Evolutionary conservation across 2,888 invertebrate genomes (phyloP).

Genomic region (Epinotia nisella): DNA sequence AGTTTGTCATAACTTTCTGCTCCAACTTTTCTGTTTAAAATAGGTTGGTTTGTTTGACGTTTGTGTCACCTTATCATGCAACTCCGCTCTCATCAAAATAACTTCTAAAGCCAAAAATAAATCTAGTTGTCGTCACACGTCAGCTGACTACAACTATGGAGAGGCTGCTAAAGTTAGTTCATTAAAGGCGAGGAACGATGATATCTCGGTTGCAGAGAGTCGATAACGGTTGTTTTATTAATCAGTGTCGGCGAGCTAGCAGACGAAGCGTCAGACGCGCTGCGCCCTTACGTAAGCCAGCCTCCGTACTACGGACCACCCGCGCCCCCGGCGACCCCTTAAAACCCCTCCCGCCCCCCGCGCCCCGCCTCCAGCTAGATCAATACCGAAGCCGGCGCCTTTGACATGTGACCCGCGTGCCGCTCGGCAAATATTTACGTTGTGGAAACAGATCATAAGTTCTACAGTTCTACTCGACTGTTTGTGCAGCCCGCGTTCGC

Average conservation of each 20-base stretch:
- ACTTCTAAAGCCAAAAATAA: background rate
- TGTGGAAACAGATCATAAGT: slow-evolving; percentile 82
- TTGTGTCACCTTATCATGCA: slow-evolving; percentile 11
- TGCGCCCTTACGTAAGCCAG: slow-evolving; percentile 79
- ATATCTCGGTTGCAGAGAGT: slow-evolving; percentile 68
- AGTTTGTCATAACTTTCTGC: background rate
- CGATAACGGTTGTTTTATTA: slow-evolving; percentile 78
- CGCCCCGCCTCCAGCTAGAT: slow-evolving; percentile 67
- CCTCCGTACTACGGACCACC: slow-evolving; percentile 68
- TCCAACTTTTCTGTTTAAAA: slow-evolving; percentile 16
- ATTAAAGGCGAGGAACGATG: slow-evolving; percentile 62
- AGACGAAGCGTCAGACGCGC: slow-evolving; percentile 81
- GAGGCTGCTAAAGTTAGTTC: slow-evolving; percentile 59
- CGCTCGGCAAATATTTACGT: slow-evolving; percentile 83
- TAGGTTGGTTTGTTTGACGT: slow-evolving; percentile 10
- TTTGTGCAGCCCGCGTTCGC: slow-evolving; percentile 57
- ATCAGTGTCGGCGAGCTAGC: slow-evolving; percentile 69
- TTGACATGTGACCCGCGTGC: slow-evolving; percentile 82
- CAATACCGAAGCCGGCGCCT: slow-evolving; percentile 83
- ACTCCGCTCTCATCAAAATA: background rate
- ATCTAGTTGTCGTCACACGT: slow-evolving; percentile 18
- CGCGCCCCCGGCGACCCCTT: slow-evolving; percentile 48
- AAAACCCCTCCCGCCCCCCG: slow-evolving; percentile 39
- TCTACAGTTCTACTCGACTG: slow-evolving; percentile 69
- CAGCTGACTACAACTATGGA: slow-evolving; percentile 46